phyloP scores from a whole-genome alignment of 2,113 vertebrate genomes.

The Lophotis ruficrista region DNA sequence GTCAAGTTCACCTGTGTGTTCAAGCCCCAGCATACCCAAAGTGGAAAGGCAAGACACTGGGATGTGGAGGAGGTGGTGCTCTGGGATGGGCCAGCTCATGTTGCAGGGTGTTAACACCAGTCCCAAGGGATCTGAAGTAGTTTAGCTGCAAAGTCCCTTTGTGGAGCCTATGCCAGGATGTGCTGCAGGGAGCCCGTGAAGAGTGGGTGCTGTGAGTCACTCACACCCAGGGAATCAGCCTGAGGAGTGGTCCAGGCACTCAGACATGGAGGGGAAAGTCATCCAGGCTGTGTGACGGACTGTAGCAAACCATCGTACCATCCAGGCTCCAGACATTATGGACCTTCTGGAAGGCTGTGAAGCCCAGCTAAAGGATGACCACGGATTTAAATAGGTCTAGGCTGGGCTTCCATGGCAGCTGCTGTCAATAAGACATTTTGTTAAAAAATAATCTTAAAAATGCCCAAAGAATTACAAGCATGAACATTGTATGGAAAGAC shows the following conservation, averaged over 20 bases:
- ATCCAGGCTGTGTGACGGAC: accelerated
- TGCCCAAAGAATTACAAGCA: neutral
- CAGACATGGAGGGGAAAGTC: neutral
- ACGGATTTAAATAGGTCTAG: neutral
- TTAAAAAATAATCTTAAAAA: neutral
- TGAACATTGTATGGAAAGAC: neutral
- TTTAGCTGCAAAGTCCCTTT: neutral
- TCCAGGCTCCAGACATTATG: neutral
- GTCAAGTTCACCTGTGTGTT: neutral
- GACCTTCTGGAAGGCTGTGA: neutral
- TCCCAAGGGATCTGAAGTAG: neutral
- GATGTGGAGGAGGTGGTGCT: neutral
- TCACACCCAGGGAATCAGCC: neutral
- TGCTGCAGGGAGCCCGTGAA: neutral
- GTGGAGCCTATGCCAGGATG: accelerated
- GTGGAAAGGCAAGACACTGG: neutral
- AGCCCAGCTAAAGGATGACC: neutral
- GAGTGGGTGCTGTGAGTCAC: neutral
- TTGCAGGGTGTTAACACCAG: neutral
- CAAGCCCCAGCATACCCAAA: accelerated
- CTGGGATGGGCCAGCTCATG: neutral
- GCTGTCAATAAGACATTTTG: neutral
- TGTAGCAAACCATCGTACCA: neutral
- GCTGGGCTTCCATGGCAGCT: neutral
- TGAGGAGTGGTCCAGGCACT: neutral